Conservation (phyloP, 2,113 vertebrate genomes). For the Antechinus flavipes region DNA sequence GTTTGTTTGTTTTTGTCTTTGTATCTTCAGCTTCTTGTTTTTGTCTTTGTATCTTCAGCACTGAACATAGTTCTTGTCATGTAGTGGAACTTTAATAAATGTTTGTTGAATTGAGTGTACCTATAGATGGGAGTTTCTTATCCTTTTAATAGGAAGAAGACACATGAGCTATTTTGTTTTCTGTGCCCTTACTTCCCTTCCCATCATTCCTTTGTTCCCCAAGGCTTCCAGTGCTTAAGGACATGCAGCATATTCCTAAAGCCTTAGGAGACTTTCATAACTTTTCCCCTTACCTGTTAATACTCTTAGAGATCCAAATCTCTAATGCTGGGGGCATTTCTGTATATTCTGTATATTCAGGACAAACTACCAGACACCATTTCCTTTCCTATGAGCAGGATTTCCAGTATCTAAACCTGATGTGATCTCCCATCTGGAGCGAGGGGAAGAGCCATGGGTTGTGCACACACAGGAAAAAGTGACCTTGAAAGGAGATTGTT, state of each 20-base stretch:
- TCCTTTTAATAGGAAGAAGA: neutral
- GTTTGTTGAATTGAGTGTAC: neutral
- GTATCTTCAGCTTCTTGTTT: neutral
- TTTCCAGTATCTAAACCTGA: constrained; percentile 71
- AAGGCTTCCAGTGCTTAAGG: neutral
- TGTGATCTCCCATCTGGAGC: constrained; percentile 70
- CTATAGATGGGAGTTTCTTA: neutral
- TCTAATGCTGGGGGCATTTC: neutral
- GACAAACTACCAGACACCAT: neutral
- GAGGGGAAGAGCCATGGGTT: constrained; percentile 44
- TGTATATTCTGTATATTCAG: neutral
- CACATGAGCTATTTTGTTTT: neutral
- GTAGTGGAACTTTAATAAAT: neutral
- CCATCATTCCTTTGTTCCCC: neutral
- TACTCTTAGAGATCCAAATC: constrained; percentile 26
- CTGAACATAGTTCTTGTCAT: neutral
- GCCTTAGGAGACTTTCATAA: neutral
- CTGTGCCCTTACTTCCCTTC: neutral
- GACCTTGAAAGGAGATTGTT: constrained; percentile 15
- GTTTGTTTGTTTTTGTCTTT: neutral
- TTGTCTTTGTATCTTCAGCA: neutral
- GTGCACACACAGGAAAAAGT: constrained; percentile 44
- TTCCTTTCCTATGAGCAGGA: constrained; percentile 60
- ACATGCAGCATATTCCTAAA: neutral
- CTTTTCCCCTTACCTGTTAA: neutral